These are phyloP conservation scores for Sebastiscus albofasciatus DNA, from an alignment of 2,797 vertebrate genomes.

Conservation along the genomic window DNA sequence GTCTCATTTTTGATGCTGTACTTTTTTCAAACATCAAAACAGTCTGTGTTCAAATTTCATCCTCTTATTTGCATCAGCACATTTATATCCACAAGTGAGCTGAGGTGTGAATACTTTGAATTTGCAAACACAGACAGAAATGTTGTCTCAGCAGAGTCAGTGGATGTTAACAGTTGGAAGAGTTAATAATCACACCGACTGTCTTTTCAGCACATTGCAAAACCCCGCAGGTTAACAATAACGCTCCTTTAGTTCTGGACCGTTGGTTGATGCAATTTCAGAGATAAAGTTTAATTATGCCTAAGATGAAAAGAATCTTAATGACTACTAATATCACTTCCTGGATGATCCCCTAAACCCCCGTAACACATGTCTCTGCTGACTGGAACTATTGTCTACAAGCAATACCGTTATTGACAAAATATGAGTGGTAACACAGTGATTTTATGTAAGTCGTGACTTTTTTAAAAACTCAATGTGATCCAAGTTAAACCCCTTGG, in stretches of 20 bases:
- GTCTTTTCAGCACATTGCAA: constrained; percentile 19
- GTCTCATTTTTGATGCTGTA: background rate
- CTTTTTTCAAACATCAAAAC: constrained; percentile 9
- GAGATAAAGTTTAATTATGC: background rate
- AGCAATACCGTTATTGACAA: background rate
- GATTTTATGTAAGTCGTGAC: background rate
- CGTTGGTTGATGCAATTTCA: background rate
- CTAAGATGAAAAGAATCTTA: background rate
- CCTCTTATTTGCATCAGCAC: constrained; percentile 23
- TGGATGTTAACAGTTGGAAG: constrained; percentile 10
- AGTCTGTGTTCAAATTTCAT: constrained; percentile 17
- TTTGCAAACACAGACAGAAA: constrained; percentile 10
- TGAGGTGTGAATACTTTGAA: constrained; percentile 29
- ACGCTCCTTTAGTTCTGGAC: background rate
- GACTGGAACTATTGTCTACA: background rate
- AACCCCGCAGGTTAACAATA: background rate
- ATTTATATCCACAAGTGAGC: constrained; percentile 23
- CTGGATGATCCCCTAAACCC: background rate
- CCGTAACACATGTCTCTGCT: background rate
- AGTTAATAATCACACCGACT: constrained; percentile 34
- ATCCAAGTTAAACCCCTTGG: background rate
- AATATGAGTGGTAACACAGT: background rate
- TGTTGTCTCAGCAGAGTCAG: constrained; percentile 22
- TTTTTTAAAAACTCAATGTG: background rate
- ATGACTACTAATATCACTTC: background rate